These are phyloP conservation scores for Drosophila biarmipes DNA, from an alignment of 1,140 invertebrate species.

Conservation along the genomic window DNA sequence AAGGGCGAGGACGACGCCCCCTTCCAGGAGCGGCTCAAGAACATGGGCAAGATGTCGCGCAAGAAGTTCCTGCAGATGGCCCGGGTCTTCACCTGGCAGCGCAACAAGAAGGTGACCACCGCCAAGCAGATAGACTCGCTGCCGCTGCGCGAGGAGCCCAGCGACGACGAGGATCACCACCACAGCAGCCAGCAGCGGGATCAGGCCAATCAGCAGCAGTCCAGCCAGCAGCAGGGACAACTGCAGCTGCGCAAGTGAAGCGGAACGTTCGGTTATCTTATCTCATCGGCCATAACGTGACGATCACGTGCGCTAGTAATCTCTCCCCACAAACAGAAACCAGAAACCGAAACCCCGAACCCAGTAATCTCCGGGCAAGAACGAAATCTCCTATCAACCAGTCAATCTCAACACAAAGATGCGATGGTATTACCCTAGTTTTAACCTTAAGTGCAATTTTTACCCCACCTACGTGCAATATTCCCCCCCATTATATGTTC, in stretches of 20 bases:
- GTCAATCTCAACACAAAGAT: constrained; percentile 17
- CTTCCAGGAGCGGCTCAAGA: constrained; percentile 92
- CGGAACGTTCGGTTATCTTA: constrained; percentile 66
- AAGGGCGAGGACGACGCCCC: constrained; percentile 90
- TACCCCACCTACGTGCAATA: constrained; percentile 60
- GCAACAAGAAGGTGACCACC: constrained; percentile 88
- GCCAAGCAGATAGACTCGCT: constrained; percentile 86
- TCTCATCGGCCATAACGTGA: constrained; percentile 74
- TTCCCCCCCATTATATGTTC: constrained; percentile 3
- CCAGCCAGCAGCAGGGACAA: constrained; percentile 59
- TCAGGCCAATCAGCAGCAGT: constrained; percentile 37
- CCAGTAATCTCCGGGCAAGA: constrained; percentile 44
- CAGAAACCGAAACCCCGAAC: neutral
- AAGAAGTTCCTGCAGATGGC: constrained; percentile 93
- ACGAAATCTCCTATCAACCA: constrained; percentile 28
- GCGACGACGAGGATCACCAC: constrained; percentile 86
- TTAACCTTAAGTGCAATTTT: constrained; percentile 77
- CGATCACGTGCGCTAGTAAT: constrained; percentile 59
- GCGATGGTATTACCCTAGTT: constrained; percentile 60
- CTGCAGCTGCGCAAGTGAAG: constrained; percentile 71
- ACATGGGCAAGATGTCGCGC: constrained; percentile 95
- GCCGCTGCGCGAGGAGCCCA: constrained; percentile 87
- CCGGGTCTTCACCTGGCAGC: constrained; percentile 89
- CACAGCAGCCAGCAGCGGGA: constrained; percentile 51
- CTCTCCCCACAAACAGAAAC: constrained; percentile 12